phyloP scores from a whole-genome alignment of 2,797 vertebrate genomes.

The Epinephelus coioides region DNA sequence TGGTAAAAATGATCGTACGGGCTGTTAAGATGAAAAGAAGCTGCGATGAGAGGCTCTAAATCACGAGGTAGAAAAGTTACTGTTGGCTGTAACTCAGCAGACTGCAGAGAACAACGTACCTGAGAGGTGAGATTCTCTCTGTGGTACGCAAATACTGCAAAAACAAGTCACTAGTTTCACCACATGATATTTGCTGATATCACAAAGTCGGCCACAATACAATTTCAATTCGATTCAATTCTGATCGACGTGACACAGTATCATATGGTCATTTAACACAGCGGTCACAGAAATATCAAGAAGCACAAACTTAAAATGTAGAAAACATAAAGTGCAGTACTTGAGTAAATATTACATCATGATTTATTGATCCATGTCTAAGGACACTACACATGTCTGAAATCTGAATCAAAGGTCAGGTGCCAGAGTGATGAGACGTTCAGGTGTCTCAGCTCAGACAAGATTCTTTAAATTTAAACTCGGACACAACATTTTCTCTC shows the following conservation, averaged over 20 bases:
- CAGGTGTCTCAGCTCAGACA: conserved; percentile 14
- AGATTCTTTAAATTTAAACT: conserved; percentile 1
- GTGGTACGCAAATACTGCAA: no score
- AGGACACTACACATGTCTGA: neutral
- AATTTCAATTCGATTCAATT: no score
- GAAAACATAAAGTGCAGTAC: neutral
- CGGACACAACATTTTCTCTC: neutral
- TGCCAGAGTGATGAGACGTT: neutral
- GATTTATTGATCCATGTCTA: neutral
- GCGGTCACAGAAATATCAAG: no score
- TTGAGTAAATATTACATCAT: neutral
- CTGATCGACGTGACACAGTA: no score
- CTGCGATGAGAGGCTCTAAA: neutral
- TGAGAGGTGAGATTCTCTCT: neutral
- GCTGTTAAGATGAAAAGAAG: conserved; percentile 5
- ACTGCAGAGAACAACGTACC: neutral
- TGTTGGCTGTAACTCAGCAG: neutral
- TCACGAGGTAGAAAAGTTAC: conserved; percentile 1
- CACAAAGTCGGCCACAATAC: no score
- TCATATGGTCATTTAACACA: no score
- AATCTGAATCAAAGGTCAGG: neutral
- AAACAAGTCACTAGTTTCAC: no score
- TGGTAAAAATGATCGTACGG: conserved; percentile 15
- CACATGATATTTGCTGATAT: no score
- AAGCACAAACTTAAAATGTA: no score